Evolutionary conservation across 2,113 vertebrate species (phyloP).

Genomic region (Oxygymnocypris stewartii): DNA sequence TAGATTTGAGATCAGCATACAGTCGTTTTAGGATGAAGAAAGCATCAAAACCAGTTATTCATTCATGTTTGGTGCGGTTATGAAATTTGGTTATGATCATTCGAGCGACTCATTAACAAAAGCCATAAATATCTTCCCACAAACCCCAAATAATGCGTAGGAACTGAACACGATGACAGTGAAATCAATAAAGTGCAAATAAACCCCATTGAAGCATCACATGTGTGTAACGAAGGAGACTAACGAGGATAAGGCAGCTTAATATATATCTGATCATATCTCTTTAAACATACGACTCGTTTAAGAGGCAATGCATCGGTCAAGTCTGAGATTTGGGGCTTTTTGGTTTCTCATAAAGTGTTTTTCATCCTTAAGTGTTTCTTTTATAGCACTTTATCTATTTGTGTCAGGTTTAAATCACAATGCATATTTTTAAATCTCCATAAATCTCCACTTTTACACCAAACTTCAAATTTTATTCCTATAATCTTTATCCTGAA

Average conservation of each 20-base stretch:
- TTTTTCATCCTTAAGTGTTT: too few species aligned
- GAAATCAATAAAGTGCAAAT: conserved; percentile 41
- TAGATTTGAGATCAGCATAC: conserved; percentile 21
- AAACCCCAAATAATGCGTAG: conserved; percentile 22
- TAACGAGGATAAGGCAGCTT: conserved; percentile 74
- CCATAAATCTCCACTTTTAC: too few species aligned
- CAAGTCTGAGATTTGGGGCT: too few species aligned
- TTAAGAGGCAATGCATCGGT: conserved; percentile 53
- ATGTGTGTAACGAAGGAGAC: conserved; percentile 28
- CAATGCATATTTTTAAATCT: too few species aligned
- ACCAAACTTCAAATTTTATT: too few species aligned
- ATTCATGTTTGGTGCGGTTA: neutral
- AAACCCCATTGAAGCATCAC: conserved; percentile 46
- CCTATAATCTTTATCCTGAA: too few species aligned
- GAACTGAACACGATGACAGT: conserved; percentile 29
- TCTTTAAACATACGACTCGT: conserved; percentile 67
- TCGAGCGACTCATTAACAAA: conserved; percentile 7
- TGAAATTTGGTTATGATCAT: neutral
- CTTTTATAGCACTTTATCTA: too few species aligned
- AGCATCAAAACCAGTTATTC: neutral
- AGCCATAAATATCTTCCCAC: conserved; percentile 10
- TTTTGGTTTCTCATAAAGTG: too few species aligned
- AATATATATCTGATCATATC: conserved; percentile 68
- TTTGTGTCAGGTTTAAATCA: too few species aligned
- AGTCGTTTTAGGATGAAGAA: neutral